These are phyloP conservation scores for Coptodon rendalli DNA, from an alignment of 2,113 vertebrate genomes.

Conservation along the genomic window DNA sequence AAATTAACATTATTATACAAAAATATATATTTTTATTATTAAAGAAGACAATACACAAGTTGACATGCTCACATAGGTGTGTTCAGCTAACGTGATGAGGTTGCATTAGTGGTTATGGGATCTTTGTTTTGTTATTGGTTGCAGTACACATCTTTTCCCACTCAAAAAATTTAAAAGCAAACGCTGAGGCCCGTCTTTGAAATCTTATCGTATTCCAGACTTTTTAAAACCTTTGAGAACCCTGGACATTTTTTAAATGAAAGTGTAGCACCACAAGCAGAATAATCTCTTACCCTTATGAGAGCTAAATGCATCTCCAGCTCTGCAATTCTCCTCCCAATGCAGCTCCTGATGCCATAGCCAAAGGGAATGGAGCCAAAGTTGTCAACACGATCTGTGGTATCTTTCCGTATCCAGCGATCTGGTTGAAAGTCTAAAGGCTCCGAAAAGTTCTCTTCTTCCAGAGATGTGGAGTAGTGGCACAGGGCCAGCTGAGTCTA, in stretches of 20 bases:
- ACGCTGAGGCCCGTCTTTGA: not conserved
- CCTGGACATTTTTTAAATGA: not conserved
- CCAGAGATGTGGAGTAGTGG: conserved; percentile 86
- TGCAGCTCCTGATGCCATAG: conserved; percentile 87
- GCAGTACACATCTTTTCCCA: not conserved
- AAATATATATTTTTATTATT: not conserved
- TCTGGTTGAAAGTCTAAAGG: conserved; percentile 78
- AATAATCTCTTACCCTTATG: conserved; percentile 70
- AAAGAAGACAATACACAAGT: not conserved
- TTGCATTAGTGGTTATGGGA: not conserved
- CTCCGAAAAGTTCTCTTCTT: conserved; percentile 77
- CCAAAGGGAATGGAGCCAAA: conserved; percentile 93
- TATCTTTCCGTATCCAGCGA: conserved; percentile 83
- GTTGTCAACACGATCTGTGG: conserved; percentile 81
- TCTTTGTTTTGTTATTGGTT: not conserved
- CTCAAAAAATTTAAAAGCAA: not conserved
- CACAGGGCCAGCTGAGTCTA: conserved; percentile 91
- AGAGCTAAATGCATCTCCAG: conserved; percentile 86
- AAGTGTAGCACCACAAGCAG: not conserved
- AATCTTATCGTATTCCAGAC: not conserved
- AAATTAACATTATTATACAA: not conserved
- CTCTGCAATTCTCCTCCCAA: conserved; percentile 86
- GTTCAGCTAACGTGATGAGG: not conserved
- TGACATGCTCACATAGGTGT: not conserved
- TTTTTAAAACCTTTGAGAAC: not conserved